Base-by-base conservation (phyloP, 2,888 invertebrate genomes). In the Hirudinaria manillensis region DNA sequence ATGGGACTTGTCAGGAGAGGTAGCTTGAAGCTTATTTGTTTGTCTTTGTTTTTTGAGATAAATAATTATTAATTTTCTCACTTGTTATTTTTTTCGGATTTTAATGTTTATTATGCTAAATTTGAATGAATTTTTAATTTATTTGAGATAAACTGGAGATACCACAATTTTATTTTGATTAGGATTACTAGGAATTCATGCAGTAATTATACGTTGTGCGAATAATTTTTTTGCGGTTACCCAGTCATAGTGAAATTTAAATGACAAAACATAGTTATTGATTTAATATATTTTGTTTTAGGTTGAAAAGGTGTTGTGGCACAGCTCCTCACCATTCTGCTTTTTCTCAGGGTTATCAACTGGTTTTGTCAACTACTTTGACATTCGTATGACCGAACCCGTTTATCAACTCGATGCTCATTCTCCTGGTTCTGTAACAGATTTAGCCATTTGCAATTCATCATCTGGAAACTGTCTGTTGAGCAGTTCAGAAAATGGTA, bases 271-370 rank as follows among this genome's bases (percentile, higher is more conserved):
- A 45, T 16, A 45, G 3, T 45, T 10, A 16, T 16, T 45, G 45
- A 2, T 45, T 45, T 6, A 45, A 45, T 45, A 45, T 45, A 7
- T 45, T 45, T 45, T 45, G 45, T 45, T 45, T 45, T 45, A 97
- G 88, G 90, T 94, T 36, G 97, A 97, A 85, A 89, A 90, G 80
- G 90, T 93, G 16, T 81, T 89, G 0, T 98, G 97, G 97, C 91
- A 94, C 87, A 88, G 89, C 61, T 89, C 89, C 78, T 89, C 92
- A 82, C 90, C 92, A 0, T 91, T 90, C 86, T 89, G 90, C 81
- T 94, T 92, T 82, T 89, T 92, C 79, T 91, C 86, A 27, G 87
- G 88, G 68, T 89, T 89, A 19, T 88, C 88, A 79, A 85, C 84
- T 75, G 89, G 90, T 19, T 87, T 88, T 79, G 88, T 93, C 10